phyloP scores from a whole-genome alignment of 1,140 invertebrate species.

The Stegodyphus mimosarum region DNA sequence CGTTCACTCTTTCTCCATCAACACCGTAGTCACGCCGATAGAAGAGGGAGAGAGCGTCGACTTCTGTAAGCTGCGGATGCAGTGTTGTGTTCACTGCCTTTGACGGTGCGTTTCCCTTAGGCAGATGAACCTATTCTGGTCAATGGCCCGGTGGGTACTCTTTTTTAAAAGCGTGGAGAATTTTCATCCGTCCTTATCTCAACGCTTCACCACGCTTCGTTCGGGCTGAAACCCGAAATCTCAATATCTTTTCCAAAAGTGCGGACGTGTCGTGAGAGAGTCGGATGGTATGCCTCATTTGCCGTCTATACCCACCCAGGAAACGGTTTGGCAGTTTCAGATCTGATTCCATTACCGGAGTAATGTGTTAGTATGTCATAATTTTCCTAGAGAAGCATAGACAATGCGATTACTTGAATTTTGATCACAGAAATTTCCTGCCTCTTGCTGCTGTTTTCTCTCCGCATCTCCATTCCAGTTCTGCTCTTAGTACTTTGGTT shows the following conservation, averaged over 20 bases:
- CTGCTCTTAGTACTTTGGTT: too few species aligned
- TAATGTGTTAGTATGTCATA: conserved; percentile 45
- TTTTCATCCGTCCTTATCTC: conserved; percentile 40
- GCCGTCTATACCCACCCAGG: conserved; percentile 6
- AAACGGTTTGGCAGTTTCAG: conserved; percentile 3
- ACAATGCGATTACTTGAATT: too few species aligned
- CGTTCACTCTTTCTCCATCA: conserved; percentile 42
- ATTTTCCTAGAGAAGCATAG: neutral
- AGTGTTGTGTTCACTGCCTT: conserved; percentile 5
- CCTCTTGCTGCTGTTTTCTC: too few species aligned
- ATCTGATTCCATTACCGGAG: neutral
- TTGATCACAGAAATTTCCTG: too few species aligned
- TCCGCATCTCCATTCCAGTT: too few species aligned
- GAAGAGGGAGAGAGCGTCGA: conserved; percentile 20
- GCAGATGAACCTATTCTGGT: conserved; percentile 44
- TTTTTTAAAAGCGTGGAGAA: neutral
- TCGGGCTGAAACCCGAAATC: neutral
- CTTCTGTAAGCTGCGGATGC: conserved; percentile 42
- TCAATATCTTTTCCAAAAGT: neutral
- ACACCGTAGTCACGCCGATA: conserved; percentile 31
- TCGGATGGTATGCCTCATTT: neutral
- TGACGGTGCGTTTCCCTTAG: conserved; percentile 23
- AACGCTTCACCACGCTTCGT: conserved; percentile 40
- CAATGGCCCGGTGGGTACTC: conserved; percentile 32
- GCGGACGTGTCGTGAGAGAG: neutral